Conservation (phyloP, 2,113 vertebrate genomes). For the Tragelaphus buxtoni region DNA sequence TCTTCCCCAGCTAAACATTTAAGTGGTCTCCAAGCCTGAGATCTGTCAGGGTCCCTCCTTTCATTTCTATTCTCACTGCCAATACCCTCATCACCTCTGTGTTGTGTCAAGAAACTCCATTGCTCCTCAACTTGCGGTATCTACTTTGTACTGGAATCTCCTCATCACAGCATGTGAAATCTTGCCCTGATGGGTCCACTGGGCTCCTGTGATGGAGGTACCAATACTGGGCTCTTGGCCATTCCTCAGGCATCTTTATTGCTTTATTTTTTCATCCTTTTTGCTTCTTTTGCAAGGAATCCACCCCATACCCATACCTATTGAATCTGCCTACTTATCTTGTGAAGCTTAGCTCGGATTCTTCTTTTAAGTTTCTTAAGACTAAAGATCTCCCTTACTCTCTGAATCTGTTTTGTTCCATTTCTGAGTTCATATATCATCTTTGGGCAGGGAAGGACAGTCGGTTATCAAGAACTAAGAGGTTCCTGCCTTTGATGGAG, state of each 20-base stretch:
- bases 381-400: neutral
- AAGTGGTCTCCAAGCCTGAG: neutral
- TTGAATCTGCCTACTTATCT: neutral
- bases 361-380: neutral
- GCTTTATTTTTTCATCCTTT: neutral
- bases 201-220: neutral
- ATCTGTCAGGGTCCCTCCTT: neutral
- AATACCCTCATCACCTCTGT: neutral
- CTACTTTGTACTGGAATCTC: neutral
- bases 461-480: neutral
- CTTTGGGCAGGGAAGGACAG: neutral
- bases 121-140: neutral
- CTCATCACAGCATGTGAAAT: neutral
- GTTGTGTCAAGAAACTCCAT: neutral
- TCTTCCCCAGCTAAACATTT: neutral
- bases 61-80: neutral
- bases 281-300: neutral
- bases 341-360: neutral
- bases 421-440: neutral
- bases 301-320: neutral
- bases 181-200: neutral
- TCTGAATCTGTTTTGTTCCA: neutral
- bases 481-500: neutral
- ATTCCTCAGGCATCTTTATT: neutral
- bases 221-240: neutral